Evolutionary conservation across 1,140 invertebrate genomes (phyloP).

Genomic region (Alviniconcha marisindica): DNA sequence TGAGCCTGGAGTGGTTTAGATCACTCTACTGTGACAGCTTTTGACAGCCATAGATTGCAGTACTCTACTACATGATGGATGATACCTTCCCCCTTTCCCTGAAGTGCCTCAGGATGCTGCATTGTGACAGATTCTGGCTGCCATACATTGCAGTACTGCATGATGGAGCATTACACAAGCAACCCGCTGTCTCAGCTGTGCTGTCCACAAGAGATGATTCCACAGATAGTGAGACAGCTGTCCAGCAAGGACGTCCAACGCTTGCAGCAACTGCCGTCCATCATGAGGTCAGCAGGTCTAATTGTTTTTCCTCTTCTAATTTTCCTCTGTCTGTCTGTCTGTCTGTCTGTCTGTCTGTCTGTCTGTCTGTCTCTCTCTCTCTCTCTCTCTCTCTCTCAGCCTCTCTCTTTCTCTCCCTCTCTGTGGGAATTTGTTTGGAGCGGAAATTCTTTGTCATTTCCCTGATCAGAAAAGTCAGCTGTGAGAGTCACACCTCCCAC

Average conservation of each 20-base stretch:
- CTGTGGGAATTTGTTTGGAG: too few relatives aligned
- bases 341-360: too few relatives aligned
- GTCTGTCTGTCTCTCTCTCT: too few relatives aligned
- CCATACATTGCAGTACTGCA: slow-evolving; percentile 59
- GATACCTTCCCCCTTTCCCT: background rate
- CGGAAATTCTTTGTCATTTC: too few relatives aligned
- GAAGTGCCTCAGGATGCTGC: background rate
- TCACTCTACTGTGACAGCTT: background rate
- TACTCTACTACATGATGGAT: background rate
- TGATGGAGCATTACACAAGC: slow-evolving; percentile 67
- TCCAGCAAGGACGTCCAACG: slow-evolving; percentile 42
- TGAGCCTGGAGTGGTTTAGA: background rate
- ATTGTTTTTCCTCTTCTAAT: too few relatives aligned
- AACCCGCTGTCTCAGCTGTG: slow-evolving; percentile 65
- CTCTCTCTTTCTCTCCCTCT: too few relatives aligned
- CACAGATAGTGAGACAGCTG: slow-evolving; percentile 27
- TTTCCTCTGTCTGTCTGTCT: too few relatives aligned
- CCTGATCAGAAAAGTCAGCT: too few relatives aligned
- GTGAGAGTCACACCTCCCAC: too few relatives aligned
- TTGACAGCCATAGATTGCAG: background rate
- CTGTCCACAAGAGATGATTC: slow-evolving; percentile 45
- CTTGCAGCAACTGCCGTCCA: slow-evolving; percentile 59
- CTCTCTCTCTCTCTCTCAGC: too few relatives aligned
- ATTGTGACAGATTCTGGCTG: slow-evolving; percentile 27
- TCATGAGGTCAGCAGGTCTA: slow-evolving; percentile 66